A percentile compares a stretch with the other conserved stretches of the same genome.
Evolutionary conservation across 2,113 vertebrate genomes (phyloP).

Genomic region (Lophochroa leadbeateri): DNA sequence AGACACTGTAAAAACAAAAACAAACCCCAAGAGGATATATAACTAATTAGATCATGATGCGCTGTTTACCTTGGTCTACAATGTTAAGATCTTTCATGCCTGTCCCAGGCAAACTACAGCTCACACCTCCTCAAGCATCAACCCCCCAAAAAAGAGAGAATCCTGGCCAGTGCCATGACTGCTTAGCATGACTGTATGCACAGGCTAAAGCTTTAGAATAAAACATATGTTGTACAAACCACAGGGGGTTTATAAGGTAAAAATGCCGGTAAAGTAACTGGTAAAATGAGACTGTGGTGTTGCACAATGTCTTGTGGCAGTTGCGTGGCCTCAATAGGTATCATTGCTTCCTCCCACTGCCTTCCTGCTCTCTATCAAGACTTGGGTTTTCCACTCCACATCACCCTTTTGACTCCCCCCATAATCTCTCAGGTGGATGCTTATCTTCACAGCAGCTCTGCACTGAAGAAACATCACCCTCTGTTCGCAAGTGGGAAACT

Average conservation of each 20-base stretch:
- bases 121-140: neutral
- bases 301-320: neutral
- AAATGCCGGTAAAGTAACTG: neutral
- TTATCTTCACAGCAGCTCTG: neutral
- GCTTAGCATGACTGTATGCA: accelerated
- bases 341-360: neutral
- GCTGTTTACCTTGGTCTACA: neutral
- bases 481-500: neutral
- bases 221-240: neutral
- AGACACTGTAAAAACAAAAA: slow-evolving; percentile 5
- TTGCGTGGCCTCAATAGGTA: neutral
- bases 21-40: neutral
- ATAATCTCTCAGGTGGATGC: neutral
- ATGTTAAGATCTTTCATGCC: neutral
- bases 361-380: neutral
- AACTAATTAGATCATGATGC: slow-evolving; percentile 18
- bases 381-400: neutral
- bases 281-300: neutral
- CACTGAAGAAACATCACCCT: neutral
- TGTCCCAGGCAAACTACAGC: neutral
- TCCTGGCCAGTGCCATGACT: neutral
- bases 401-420: neutral
- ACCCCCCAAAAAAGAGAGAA: neutral
- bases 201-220: neutral
- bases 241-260: neutral